Base-by-base conservation (phyloP, 2,113 vertebrate species). In the Brevimyrus niger region DNA sequence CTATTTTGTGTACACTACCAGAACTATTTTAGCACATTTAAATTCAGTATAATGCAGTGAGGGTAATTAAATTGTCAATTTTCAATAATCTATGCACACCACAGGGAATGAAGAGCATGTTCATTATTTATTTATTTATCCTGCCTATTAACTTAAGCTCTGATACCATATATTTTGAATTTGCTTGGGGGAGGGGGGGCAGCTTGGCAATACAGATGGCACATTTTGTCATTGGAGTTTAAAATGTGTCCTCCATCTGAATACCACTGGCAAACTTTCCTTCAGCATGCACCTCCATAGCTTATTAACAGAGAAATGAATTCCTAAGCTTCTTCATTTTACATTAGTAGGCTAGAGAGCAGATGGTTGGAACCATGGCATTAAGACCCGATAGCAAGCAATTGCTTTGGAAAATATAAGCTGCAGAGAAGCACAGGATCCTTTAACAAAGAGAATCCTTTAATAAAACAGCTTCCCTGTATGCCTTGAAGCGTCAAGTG, bases 31-130 rank as follows among this genome's bases (percentile, higher is more conserved):
- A 46, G 88, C 90, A 88, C 84, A 86, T 87, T 90, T 86, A 61
- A 58, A 89, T 92, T 93, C 47, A 90, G 90, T 53, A 87, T 89
- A 91, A 89, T 46, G 50, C 80, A 65, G 89, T 13, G 55, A 73
- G 44, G 55, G 13, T 89, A 44, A 92, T 90, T 90, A 89, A 93
- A 90, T 93, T 89, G 90, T 92, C 90, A 90, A 90, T 90, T 90
- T 91, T 89, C 85, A 88, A 87, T 47, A 89, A 92, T 90, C 46
- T 87, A 23, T 50, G 76, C 82, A 89, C 31, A 84, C 51, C 89
- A 89, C 86, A 90, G 89, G 44, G 69, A 61, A 90, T 21, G 44
- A 13, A 21, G 55, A 73, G 31, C 42, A 1, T 69, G 11, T 31
- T 13, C 7, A 69, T 69, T 1, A 58, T 58, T 0, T 23, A 23